A percentile compares a stretch with the other conserved stretches of the same genome.
phyloP scores from a whole-genome alignment of 2,797 vertebrate genomes.

The Amblyraja radiata region DNA sequence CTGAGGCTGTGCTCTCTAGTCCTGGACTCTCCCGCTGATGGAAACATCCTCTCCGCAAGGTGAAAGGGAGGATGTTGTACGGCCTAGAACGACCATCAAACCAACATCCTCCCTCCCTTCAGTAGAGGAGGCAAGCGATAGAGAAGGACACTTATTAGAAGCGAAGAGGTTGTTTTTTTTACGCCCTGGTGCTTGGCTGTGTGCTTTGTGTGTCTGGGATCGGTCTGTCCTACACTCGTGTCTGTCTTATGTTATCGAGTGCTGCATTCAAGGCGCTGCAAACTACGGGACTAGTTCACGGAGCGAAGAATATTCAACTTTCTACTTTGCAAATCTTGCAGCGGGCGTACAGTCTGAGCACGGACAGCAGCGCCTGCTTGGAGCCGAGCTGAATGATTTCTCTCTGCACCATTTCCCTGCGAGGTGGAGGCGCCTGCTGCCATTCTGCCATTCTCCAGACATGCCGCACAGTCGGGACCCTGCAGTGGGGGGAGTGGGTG shows the following conservation, averaged over 20 bases:
- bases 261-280: too few species aligned
- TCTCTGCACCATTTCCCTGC: not conserved
- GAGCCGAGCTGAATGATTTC: not conserved
- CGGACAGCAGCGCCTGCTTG: not conserved
- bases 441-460: not conserved
- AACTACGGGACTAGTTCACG: too few species aligned
- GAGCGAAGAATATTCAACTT: not conserved
- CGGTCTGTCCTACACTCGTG: not conserved
- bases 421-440: not conserved
- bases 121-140: not conserved
- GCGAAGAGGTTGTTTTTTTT: not conserved
- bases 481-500: not conserved
- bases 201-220: not conserved
- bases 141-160: not conserved
- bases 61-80: not conserved
- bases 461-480: not conserved
- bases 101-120: not conserved
- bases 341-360: not conserved
- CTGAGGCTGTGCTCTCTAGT: too few species aligned
- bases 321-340: not conserved
- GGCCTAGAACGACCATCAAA: not conserved
- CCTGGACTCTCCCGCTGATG: too few species aligned
- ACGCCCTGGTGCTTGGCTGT: not conserved
- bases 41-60: not conserved
- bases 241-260: not conserved